A percentile compares a stretch with the other conserved stretches of the same genome.
phyloP scores from a whole-genome alignment of 2,113 vertebrate species.

The Eulacestoma nigropectus region DNA sequence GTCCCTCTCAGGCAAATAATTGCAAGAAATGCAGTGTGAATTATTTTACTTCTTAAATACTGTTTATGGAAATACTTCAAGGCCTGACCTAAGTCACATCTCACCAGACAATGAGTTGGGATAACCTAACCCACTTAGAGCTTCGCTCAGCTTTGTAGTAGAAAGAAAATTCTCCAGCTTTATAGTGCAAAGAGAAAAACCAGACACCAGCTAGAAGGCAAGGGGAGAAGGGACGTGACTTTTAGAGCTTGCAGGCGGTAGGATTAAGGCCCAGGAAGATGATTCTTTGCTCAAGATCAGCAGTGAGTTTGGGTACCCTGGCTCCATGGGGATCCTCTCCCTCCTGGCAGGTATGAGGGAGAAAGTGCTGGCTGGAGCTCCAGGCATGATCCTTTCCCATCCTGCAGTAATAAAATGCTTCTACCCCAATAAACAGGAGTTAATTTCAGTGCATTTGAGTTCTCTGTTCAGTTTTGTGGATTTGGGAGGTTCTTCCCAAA shows the following conservation, averaged over 20 bases:
- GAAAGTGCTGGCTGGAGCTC: neutral
- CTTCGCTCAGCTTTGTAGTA: neutral
- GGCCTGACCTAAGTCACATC: neutral
- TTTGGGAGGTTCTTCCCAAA: neutral
- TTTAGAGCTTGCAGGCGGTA: neutral
- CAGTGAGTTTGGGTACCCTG: neutral
- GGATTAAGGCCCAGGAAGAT: neutral
- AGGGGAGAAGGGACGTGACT: neutral
- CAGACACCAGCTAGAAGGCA: neutral
- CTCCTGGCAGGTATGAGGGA: neutral
- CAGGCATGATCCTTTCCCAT: neutral
- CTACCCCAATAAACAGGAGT: neutral
- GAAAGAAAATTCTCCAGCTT: neutral
- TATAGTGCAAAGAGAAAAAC: neutral
- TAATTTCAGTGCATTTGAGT: neutral
- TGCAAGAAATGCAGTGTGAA: neutral
- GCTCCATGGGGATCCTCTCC: accelerated
- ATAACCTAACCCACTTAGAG: neutral
- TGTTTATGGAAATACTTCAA: neutral
- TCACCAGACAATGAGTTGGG: neutral
- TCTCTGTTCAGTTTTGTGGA: neutral
- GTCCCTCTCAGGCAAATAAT: neutral
- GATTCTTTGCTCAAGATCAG: neutral
- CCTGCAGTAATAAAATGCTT: neutral
- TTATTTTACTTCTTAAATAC: neutral